These are phyloP conservation scores for Eilema sororculum DNA, from an alignment of 2,888 invertebrate species.

Conservation along the genomic window DNA sequence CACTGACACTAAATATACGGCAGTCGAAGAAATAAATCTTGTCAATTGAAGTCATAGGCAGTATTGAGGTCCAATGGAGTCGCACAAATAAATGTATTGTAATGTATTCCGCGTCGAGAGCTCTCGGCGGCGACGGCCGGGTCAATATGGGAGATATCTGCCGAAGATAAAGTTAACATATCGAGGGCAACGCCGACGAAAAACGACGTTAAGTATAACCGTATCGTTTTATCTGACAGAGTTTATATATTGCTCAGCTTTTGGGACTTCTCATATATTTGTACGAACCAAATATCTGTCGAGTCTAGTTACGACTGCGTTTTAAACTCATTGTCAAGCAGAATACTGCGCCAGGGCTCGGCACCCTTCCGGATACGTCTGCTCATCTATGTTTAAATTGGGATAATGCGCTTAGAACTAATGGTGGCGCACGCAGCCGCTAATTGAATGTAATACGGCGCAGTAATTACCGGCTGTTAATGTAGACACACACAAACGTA, in stretches of 20 bases:
- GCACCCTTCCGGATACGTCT: not conserved
- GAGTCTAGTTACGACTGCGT: not conserved
- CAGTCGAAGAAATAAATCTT: not conserved
- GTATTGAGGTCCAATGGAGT: conserved; percentile 5
- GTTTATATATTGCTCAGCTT: not conserved
- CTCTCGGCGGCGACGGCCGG: not conserved
- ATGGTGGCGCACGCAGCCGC: not conserved
- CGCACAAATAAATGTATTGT: conserved; percentile 33
- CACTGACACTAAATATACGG: not conserved
- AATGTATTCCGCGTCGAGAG: conserved; percentile 30
- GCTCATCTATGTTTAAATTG: conserved; percentile 1
- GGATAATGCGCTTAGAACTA: conserved; percentile 2
- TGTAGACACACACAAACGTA: not conserved
- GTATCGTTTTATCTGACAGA: conserved; percentile 4
- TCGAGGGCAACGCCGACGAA: not conserved
- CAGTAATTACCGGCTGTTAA: not conserved
- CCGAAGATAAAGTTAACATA: conserved; percentile 2
- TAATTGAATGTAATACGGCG: conserved; percentile 4
- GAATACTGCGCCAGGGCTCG: not conserved
- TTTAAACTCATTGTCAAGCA: too few species aligned
- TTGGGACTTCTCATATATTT: not conserved
- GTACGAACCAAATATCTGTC: not conserved
- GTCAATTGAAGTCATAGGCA: not conserved
- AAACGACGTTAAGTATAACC: not conserved
- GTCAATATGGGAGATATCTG: not conserved